phyloP scores from a whole-genome alignment of 2,113 vertebrate genomes.

The Dicerorhinus sumatrensis region DNA sequence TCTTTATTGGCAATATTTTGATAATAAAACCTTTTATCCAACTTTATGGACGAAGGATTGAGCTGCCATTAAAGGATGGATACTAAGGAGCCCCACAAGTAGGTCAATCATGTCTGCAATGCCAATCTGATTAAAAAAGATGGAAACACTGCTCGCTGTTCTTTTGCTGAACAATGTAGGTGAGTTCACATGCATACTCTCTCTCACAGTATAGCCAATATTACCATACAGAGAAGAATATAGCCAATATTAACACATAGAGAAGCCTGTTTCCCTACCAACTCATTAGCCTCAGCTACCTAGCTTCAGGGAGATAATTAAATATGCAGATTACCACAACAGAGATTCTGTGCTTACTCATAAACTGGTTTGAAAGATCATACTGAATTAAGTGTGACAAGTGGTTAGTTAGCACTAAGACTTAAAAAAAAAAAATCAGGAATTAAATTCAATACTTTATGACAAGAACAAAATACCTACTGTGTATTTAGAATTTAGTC shows the following conservation, averaged over 20 bases:
- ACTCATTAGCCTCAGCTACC: neutral
- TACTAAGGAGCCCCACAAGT: neutral
- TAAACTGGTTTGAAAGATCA: neutral
- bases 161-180: neutral
- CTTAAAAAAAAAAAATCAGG: neutral
- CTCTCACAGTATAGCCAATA: neutral
- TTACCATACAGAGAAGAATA: neutral
- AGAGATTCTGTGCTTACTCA: neutral
- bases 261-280: neutral
- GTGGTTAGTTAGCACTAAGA: neutral
- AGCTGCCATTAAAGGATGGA: neutral
- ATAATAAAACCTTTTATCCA: neutral
- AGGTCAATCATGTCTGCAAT: neutral
- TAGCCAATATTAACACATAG: neutral
- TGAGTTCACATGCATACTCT: neutral
- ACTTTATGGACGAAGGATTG: neutral
- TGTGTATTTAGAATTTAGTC: neutral
- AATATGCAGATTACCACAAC: neutral
- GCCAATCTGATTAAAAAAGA: neutral
- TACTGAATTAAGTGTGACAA: neutral
- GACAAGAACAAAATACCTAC: neutral
- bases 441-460: neutral
- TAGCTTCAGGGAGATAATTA: neutral
- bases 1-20: neutral
- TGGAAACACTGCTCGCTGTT: neutral